Evolutionary conservation across 1,140 invertebrate species (phyloP), one percentile per base, ranked within the genome.

Genomic region (Aphaenogaster rudis): DNA sequence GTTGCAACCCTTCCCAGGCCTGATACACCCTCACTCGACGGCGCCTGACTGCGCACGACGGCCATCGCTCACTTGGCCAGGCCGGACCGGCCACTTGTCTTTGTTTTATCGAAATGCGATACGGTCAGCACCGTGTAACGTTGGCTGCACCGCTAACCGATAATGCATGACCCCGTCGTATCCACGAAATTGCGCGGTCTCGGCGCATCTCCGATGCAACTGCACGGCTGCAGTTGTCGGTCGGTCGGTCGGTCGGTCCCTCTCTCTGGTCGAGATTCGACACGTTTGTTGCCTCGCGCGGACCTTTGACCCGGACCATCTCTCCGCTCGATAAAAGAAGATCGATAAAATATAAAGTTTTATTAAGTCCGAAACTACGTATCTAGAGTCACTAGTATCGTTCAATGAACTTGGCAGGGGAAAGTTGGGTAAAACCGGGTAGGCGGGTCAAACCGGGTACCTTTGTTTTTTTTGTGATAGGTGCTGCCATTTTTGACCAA

Each of bases 21-120:
- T 28, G 54, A 50, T 63, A 72, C 54, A 63, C 28, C 4, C 52
- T 48, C 64, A 21, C 66, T 86, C 86, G 80, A 89, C 88, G 84
- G 89, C 76, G 91, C 79, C 92, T 92, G 91, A 93, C 92, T 91
- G 89, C 91, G 89, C 90, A 86, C 63, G 86, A 91, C 72, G 67
- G 88, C 88, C 91, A 92, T 92, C 90, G 89, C 86, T 92, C 92
- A 88, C 84, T 92, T 82, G 76, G 63, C 80, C 72, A 79, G 79
- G 8, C 69, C 74, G 79, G 88, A 54, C 39, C 86, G 79, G 81
- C 84, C 86, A 76, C 85, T 91, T 90, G 92, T 86, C 90, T 92
- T 93, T 92, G 92, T 93, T 92, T 90, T 88, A 89, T 92, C 87
- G 90, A 84, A 33, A 76, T 45, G 78, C 39, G 82, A 66, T 67